Evolutionary conservation across 2,888 invertebrate genomes (phyloP).

Genomic region (Tenthredo scrophulariae): DNA sequence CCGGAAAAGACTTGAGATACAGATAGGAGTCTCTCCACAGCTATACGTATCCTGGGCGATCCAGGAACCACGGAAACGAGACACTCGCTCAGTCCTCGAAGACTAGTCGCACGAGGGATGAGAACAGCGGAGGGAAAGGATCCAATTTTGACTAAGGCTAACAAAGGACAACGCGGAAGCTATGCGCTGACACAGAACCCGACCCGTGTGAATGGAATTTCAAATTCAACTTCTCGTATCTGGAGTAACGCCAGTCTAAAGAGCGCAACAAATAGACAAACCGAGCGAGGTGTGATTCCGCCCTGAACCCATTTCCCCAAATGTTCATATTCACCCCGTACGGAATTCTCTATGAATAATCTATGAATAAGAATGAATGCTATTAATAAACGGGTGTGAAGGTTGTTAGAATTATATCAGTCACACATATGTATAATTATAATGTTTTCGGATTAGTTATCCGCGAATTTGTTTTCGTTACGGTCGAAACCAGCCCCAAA

Average conservation of each 20-base stretch:
- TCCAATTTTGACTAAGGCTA: constrained; percentile 41
- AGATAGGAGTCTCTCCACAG: neutral
- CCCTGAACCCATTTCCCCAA: neutral
- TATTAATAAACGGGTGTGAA: neutral
- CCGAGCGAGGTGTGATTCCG: neutral
- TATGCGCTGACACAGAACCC: constrained; percentile 23
- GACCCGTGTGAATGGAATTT: constrained; percentile 38
- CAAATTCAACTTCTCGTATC: constrained; percentile 20
- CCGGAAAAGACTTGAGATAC: constrained; percentile 26
- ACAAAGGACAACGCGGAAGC: constrained; percentile 34
- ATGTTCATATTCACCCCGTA: neutral
- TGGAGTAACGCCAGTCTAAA: constrained; percentile 24
- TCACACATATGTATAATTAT: neutral
- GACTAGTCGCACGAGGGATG: neutral
- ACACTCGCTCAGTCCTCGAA: constrained; percentile 24
- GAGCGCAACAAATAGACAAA: constrained; percentile 5
- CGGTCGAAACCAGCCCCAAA: neutral
- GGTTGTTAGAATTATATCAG: neutral
- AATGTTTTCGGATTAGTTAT: neutral
- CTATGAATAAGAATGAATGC: neutral
- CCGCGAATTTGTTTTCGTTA: neutral
- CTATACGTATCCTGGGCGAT: neutral
- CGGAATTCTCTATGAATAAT: neutral
- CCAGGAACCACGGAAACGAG: constrained; percentile 10
- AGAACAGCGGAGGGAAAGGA: constrained; percentile 28